Evolutionary conservation across 1,140 invertebrate genomes (phyloP), one percentile per base, ranked within the genome.

Genomic region (Macrobrachium rosenbergii): DNA sequence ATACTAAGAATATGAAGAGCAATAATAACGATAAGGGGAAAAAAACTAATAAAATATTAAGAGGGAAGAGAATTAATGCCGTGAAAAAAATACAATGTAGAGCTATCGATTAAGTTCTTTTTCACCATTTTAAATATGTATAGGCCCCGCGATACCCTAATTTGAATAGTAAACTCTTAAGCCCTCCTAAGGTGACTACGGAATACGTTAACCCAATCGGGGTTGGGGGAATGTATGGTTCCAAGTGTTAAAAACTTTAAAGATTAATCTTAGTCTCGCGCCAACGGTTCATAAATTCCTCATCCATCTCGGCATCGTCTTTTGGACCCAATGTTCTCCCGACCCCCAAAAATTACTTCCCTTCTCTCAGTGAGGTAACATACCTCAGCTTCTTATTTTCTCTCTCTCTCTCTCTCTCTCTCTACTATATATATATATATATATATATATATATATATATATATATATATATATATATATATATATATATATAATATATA

Each of bases 351-450:
- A 45, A 75, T 75, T 52, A 75, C 52, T 23, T 21, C 37, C 75
- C 23, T 52, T 19, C 0, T 5, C n/a, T 21, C 72, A n/a, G 28
- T 28, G 17, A n/a, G 72, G 19, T 45, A 16, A 72, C 23, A n/a
- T 7, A 17, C 23, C 7, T 17, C 45, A 2, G 11, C 21, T 28
- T 73, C 72, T 73, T 19, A 45, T 19, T 73, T 19, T 73, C 72
- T 73, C 72, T 73, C 72, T 73, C 72, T 73, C 72, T 73, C 72
- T 73, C 72, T 73, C 72, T 73, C 72, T 73, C 72, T 73, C 72
- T 73, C 72, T 73, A 16, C 0, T 14, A 73, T 43, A 73, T 12
- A 72, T 21, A 72, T 12, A 72, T 12, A 72, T 11, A 72, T 37
- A 72, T 23, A n/a, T 12, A 5, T 37, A 73, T 37, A 73, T 11